Evolutionary conservation across 2,888 invertebrate species (phyloP), one percentile per base, ranked within the genome.

Genomic region (Eristalis arbustorum): DNA sequence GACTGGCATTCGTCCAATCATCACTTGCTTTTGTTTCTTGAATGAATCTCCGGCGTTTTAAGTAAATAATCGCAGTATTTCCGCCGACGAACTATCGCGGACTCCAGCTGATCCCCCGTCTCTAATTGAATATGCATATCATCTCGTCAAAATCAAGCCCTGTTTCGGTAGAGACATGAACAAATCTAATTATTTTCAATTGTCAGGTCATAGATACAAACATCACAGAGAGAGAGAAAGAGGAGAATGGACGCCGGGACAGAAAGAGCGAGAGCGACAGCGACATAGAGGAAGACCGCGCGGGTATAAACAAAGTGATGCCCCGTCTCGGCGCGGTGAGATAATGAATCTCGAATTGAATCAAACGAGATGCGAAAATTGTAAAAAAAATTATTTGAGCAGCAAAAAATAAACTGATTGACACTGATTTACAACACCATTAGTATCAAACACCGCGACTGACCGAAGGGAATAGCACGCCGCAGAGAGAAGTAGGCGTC

Each of bases 151-250:
- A 40, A 37, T 56, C 13, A 37, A 68, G 3, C 34, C 42, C 78
- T 14, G 13, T 67, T 67, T 49, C 49, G 18, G 49, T 8, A 18
- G 49, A 18, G 49, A 49, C 49, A 49, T 49, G 49, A 49, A 18
- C 49, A 69, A 84, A 85, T 77, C 77, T 68, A 81, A 69, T 81
- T 77, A 85, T 67, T 59, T 66, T 25, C 71, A 85, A 81, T 74
- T 81, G 69, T 49, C 77, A 76, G 79, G 59, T 74, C 64, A 63
- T 28, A 73, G 59, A 75, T 68, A 72, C 42, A 31, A 5, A 76
- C 81, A 81, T 76, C 75, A 76, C 74, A 79, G 13, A 67, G 42
- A 79, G 66, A 66, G 57, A 66, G 62, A 82, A 56, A n/a, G 49
- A 57, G 42, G n/a, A n/a, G n/a, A n/a, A 18, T 40, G 40, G 61